These are phyloP conservation scores for Plemyria rubiginata DNA, from an alignment of 2,888 invertebrate genomes.

Conservation along the genomic window DNA sequence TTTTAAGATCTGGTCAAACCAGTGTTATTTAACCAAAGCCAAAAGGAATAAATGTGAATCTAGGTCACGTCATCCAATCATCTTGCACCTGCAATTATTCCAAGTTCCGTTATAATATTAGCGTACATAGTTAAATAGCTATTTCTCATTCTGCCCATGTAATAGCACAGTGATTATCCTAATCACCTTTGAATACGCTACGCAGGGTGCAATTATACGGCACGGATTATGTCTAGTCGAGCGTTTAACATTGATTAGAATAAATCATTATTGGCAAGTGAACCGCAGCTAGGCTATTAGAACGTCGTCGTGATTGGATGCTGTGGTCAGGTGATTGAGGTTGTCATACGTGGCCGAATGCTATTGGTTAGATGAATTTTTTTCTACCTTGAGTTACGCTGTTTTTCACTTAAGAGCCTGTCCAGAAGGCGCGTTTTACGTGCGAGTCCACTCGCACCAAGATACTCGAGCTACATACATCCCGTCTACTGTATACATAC, in stretches of 20 bases:
- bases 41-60: too few species aligned
- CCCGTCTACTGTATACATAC: too few species aligned
- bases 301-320: slow-evolving; percentile 31
- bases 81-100: not conserved
- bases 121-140: slow-evolving; percentile 5
- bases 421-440: too few species aligned
- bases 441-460: too few species aligned
- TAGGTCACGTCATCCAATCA: too few species aligned
- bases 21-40: too few species aligned
- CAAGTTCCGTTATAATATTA: not conserved
- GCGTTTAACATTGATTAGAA: slow-evolving; percentile 44
- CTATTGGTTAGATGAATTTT: not conserved
- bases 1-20: too few species aligned
- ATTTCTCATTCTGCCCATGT: slow-evolving; percentile 23
- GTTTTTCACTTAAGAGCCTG: too few species aligned
- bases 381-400: too few species aligned
- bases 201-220: slow-evolving; percentile 42
- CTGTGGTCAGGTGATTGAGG: slow-evolving; percentile 14
- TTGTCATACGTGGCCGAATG: not conserved
- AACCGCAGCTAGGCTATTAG: slow-evolving; percentile 26
- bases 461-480: too few species aligned
- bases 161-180: slow-evolving; percentile 39
- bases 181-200: slow-evolving; percentile 41
- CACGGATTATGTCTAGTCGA: slow-evolving; percentile 38
- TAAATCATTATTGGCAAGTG: slow-evolving; percentile 43